Conservation (phyloP, 2,113 vertebrate species). For the Fregata magnificens region DNA sequence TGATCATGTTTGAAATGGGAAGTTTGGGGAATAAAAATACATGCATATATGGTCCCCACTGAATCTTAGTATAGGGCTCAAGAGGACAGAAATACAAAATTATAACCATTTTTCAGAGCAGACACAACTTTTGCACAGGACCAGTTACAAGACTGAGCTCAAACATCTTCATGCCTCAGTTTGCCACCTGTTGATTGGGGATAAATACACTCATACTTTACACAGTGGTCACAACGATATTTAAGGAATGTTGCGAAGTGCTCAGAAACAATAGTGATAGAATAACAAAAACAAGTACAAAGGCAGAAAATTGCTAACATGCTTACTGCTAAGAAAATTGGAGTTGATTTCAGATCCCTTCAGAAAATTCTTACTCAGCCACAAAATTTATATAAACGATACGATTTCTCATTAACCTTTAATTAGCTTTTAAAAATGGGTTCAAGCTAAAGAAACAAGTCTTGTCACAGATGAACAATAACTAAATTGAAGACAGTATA, state of each 20-base stretch:
- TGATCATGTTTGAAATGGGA: background rate
- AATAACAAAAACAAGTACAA: background rate
- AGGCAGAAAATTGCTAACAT: background rate
- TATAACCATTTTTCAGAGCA: background rate
- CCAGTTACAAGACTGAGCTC: background rate
- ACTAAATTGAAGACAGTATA: background rate
- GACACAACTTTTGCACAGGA: background rate
- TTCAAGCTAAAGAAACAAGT: background rate
- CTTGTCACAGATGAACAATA: background rate
- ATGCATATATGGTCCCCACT: background rate
- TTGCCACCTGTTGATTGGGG: background rate
- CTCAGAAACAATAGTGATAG: background rate
- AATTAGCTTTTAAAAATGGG: background rate
- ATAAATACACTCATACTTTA: background rate
- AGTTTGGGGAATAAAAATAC: background rate
- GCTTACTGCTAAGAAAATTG: background rate
- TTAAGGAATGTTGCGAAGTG: background rate
- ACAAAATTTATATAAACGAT: background rate
- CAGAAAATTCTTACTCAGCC: background rate
- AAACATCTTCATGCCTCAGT: background rate
- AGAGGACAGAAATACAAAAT: background rate
- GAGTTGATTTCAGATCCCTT: background rate
- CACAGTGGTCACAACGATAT: background rate
- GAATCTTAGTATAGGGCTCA: background rate
- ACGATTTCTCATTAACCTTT: background rate